Percentiles rank a stretch among this genome's conserved stretches.
phyloP scores from a whole-genome alignment of 2,113 vertebrate species.

The Alouatta palliata region DNA sequence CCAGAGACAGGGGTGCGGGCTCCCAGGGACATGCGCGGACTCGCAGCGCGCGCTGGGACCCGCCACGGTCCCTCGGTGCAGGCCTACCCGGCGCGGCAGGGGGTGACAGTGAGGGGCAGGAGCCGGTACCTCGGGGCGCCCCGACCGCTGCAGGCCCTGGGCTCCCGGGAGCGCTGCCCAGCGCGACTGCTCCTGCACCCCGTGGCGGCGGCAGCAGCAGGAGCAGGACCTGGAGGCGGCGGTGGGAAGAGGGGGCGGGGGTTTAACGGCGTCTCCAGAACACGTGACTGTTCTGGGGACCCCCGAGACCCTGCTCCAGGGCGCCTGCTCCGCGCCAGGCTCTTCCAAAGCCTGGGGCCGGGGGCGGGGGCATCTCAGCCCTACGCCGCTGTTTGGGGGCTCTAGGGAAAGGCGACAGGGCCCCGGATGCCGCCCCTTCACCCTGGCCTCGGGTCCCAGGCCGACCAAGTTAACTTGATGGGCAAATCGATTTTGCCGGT shows the following conservation, averaged over 20 bases:
- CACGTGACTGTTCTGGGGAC: constrained; percentile 64
- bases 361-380: not conserved
- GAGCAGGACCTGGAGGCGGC: constrained; percentile 46
- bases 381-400: not conserved
- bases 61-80: not conserved
- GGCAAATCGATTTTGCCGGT: not conserved
- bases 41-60: not conserved
- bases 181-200: not conserved
- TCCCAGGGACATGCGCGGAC: not conserved
- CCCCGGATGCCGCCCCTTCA: not conserved
- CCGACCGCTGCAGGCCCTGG: not conserved
- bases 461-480: not conserved
- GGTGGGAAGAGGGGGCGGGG: not conserved
- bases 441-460: not conserved
- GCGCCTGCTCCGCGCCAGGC: not conserved
- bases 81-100: not conserved
- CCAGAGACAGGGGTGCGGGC: not conserved
- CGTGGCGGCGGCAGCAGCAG: not conserved
- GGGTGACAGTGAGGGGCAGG: not conserved
- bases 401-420: not conserved
- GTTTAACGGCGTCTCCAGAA: constrained; percentile 37
- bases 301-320: constrained; percentile 33
- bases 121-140: constrained; percentile 51
- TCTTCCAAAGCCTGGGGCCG: not conserved
- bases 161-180: not conserved